phyloP scores from a whole-genome alignment of 2,113 vertebrate genomes.

The Ptilorrhoa leucosticta region DNA sequence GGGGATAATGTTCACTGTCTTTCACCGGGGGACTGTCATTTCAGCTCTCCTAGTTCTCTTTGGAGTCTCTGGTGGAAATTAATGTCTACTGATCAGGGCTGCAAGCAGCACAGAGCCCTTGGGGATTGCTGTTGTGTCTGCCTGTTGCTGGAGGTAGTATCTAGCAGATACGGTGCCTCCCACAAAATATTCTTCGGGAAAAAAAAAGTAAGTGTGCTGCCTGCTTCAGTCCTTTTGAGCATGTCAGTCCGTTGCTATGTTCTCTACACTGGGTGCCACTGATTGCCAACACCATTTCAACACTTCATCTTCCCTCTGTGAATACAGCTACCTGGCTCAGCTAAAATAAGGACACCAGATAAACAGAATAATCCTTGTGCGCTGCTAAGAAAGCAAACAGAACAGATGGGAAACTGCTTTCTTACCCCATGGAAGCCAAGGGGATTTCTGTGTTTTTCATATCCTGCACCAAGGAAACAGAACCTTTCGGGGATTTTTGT shows the following conservation, averaged over 20 bases:
- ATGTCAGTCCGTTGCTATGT: background rate
- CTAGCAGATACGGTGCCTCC: background rate
- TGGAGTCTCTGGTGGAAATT: background rate
- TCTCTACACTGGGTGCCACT: background rate
- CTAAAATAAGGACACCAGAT: background rate
- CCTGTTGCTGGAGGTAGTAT: background rate
- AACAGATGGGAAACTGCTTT: background rate
- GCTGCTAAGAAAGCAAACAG: background rate
- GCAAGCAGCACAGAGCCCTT: background rate
- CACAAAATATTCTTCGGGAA: background rate
- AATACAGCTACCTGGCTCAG: background rate
- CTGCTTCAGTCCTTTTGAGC: background rate
- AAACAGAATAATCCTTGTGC: background rate
- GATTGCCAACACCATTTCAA: background rate
- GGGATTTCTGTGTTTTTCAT: background rate
- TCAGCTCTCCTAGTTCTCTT: background rate
- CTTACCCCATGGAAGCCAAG: background rate
- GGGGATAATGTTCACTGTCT: background rate
- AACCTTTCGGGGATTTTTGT: background rate
- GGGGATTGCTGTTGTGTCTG: background rate
- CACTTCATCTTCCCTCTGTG: background rate
- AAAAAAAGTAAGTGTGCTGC: background rate
- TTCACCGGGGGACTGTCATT: background rate
- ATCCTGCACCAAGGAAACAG: background rate
- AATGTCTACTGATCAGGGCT: background rate